Percentiles rank a stretch among this genome's conserved stretches.
These are phyloP conservation scores for human (Homo sapiens) DNA, from an alignment of 2,113 vertebrate species.

Conservation along the genomic window DNA sequence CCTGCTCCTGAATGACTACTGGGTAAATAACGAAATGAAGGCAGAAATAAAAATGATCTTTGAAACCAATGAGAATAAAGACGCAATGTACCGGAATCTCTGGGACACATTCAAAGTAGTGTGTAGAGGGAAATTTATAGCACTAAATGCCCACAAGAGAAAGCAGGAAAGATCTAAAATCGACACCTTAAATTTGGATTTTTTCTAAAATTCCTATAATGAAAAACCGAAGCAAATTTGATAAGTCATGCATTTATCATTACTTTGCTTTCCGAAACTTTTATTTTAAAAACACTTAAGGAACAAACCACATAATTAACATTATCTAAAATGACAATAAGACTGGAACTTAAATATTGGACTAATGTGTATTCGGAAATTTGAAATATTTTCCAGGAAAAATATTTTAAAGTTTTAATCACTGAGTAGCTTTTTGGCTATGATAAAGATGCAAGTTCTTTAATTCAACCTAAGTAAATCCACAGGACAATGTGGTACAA, in stretches of 20 bases:
- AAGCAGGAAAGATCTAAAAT: too few relatives aligned
- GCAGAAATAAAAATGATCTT: too few relatives aligned
- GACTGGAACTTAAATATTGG: not conserved
- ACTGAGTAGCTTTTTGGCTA: not conserved
- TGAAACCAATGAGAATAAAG: too few relatives aligned
- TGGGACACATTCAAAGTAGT: too few relatives aligned
- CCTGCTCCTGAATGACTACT: too few relatives aligned
- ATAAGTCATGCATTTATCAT: not conserved
- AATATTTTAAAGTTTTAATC: not conserved
- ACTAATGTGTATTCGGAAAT: not conserved
- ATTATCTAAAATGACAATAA: not conserved
- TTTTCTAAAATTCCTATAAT: not conserved
- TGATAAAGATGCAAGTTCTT: not conserved
- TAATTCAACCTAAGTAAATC: not conserved
- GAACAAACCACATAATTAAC: not conserved
- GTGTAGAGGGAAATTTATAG: too few relatives aligned
- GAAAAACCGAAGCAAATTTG: not conserved
- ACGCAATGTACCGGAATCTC: too few relatives aligned
- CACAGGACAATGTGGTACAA: not conserved
- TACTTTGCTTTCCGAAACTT: not conserved
- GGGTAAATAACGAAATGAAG: too few relatives aligned
- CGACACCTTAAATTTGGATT: not conserved
- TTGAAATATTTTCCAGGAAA: not conserved
- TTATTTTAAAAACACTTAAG: not conserved
- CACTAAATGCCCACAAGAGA: too few relatives aligned